Conservation (phyloP, 1,140 invertebrate genomes). For the Linepithema humile region DNA sequence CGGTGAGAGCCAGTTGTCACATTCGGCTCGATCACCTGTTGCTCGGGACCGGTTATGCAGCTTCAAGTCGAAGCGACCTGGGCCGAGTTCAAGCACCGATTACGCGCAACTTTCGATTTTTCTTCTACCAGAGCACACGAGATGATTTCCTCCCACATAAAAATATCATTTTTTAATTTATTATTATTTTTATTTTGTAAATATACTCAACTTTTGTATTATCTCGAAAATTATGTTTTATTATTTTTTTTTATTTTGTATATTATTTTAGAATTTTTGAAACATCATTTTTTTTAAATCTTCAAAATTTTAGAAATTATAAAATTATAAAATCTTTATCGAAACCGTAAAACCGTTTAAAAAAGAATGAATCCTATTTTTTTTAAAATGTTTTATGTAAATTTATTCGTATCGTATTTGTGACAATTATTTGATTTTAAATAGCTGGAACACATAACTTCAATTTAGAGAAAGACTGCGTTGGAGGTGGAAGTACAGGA, state of each 20-base stretch:
- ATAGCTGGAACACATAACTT: constrained; percentile 81
- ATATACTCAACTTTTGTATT: no score
- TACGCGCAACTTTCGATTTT: constrained; percentile 32
- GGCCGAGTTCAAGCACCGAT: constrained; percentile 20
- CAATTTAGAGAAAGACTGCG: constrained; percentile 79
- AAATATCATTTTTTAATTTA: neutral
- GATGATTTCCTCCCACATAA: neutral
- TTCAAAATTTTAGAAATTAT: no score
- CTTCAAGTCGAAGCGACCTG: neutral
- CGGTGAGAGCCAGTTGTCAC: constrained; percentile 8
- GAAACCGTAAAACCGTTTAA: no score
- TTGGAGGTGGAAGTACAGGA: constrained; percentile 74
- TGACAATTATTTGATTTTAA: neutral
- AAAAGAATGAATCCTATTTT: no score
- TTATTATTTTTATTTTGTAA: neutral
- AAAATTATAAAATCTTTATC: no score
- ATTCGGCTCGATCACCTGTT: constrained; percentile 35
- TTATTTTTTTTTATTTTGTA: no score
- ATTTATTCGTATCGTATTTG: no score
- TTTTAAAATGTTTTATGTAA: no score
- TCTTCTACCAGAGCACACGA: neutral
- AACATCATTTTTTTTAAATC: no score
- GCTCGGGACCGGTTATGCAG: constrained; percentile 32
- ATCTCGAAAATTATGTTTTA: no score
- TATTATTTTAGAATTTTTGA: no score